phyloP scores from a whole-genome alignment of 2,113 vertebrate genomes.

The Hydropotes inermis region DNA sequence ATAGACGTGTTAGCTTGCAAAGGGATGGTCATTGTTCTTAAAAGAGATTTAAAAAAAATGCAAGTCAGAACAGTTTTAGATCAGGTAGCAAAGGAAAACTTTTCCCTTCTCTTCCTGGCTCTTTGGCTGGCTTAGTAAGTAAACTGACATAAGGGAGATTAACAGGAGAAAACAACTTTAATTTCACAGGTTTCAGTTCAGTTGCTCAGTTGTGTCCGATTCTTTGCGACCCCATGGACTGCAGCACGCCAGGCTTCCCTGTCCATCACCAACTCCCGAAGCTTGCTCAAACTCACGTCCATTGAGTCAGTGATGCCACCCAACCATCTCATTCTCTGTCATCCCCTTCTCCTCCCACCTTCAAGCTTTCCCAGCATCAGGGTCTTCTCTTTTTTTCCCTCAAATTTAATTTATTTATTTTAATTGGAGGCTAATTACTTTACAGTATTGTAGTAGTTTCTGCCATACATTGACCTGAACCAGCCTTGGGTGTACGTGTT shows the following conservation, averaged over 20 bases:
- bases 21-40: neutral
- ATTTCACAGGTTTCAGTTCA: neutral
- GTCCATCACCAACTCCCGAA: neutral
- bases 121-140: neutral
- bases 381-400: neutral
- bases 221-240: rapidly evolving
- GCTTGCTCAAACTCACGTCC: neutral
- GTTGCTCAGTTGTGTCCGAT: neutral
- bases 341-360: neutral
- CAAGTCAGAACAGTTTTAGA: neutral
- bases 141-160: neutral
- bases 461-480: neutral
- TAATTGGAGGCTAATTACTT: neutral
- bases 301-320: neutral
- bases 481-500: neutral
- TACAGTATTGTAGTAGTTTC: neutral
- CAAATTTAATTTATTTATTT: neutral
- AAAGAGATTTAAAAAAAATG: neutral
- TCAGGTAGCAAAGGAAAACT: neutral
- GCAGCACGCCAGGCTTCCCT: neutral
- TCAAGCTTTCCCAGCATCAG: neutral
- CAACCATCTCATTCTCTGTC: neutral
- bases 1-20: neutral
- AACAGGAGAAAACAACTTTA: neutral
- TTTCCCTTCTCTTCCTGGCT: neutral